phyloP scores from a whole-genome alignment of 2,888 invertebrate species.

The Mycalesis mineus region DNA sequence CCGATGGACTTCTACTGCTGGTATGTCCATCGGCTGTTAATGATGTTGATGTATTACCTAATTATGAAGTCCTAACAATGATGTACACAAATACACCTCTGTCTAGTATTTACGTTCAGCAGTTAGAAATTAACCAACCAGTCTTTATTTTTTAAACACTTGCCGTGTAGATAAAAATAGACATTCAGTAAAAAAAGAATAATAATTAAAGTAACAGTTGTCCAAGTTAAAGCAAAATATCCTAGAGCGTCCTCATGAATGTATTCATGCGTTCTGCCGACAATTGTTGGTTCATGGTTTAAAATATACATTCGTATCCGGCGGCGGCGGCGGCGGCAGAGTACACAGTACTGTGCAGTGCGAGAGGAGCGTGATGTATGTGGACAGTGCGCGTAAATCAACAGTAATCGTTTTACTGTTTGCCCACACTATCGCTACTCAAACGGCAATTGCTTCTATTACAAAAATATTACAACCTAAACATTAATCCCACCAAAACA shows the following conservation, averaged over 20 bases:
- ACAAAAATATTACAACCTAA: not conserved
- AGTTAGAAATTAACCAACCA: too few relatives aligned
- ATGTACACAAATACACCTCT: too few relatives aligned
- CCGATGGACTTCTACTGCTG: too few relatives aligned
- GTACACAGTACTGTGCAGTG: conserved; percentile 13
- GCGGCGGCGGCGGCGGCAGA: not conserved
- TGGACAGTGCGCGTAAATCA: conserved; percentile 1
- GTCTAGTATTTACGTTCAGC: too few relatives aligned
- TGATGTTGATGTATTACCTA: too few relatives aligned
- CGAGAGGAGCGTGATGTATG: not conserved
- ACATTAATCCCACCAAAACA: too few relatives aligned
- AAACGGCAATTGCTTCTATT: not conserved
- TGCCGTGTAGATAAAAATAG: too few relatives aligned
- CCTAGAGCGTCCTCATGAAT: conserved; percentile 20
- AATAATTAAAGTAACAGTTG: not conserved
- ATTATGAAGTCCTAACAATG: too few relatives aligned
- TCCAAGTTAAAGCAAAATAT: conserved; percentile 10
- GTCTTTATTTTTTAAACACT: too few relatives aligned
- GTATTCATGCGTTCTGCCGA: conserved; percentile 21
- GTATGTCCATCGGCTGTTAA: too few relatives aligned
- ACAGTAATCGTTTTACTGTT: conserved; percentile 5
- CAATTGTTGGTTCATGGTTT: conserved; percentile 22
- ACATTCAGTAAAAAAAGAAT: not conserved
- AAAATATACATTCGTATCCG: conserved; percentile 23
- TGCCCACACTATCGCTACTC: not conserved